These are phyloP conservation scores for Luehdorfia chinensis DNA, from an alignment of 1,140 invertebrate genomes.

Conservation along the genomic window DNA sequence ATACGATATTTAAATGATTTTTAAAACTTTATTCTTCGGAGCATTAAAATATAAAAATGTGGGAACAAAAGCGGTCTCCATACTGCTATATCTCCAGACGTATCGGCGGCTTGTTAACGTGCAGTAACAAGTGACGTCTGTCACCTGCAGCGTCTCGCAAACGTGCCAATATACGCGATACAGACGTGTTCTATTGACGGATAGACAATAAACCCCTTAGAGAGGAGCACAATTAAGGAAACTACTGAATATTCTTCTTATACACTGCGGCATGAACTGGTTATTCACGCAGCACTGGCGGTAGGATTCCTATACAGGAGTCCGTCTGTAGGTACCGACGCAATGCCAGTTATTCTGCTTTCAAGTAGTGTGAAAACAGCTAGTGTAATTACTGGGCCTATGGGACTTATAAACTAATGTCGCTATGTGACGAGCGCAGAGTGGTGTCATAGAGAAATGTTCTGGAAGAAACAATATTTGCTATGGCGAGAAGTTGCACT, in stretches of 20 bases:
- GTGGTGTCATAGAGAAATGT: too few relatives aligned
- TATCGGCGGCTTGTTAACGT: constrained; percentile 48
- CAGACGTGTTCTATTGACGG: constrained; percentile 12
- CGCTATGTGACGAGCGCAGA: too few relatives aligned
- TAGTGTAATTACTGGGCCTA: too few relatives aligned
- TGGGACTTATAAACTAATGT: too few relatives aligned
- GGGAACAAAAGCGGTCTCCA: constrained; percentile 39
- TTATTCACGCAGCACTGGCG: background rate
- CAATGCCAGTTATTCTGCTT: too few relatives aligned
- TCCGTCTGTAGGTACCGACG: background rate
- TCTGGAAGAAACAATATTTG: too few relatives aligned
- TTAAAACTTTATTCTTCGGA: too few relatives aligned
- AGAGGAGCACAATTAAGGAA: constrained; percentile 3
- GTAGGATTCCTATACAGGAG: background rate
- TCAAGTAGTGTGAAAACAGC: too few relatives aligned
- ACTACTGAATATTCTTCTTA: background rate
- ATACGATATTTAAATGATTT: too few relatives aligned
- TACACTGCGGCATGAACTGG: background rate
- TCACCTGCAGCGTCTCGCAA: constrained; percentile 31
- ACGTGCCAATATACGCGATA: constrained; percentile 14
- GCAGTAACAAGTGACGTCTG: constrained; percentile 47
- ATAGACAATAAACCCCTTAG: background rate
- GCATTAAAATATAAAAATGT: too few relatives aligned
- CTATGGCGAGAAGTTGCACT: too few relatives aligned
- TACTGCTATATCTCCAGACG: constrained; percentile 15